phyloP scores from a whole-genome alignment of 2,888 invertebrate genomes.

The Serrognathus titanus region DNA sequence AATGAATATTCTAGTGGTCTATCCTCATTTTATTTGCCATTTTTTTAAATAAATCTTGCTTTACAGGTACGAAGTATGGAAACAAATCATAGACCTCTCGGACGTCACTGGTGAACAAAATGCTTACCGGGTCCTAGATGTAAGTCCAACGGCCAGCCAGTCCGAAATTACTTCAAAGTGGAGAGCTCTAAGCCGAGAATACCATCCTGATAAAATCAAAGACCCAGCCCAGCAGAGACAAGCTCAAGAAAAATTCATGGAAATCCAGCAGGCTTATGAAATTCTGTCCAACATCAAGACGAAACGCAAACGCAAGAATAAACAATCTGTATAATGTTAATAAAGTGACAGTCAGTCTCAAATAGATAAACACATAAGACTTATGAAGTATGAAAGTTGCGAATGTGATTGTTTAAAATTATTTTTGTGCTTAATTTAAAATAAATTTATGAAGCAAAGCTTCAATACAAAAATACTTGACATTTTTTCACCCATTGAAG shows the following conservation, averaged over 20 bases:
- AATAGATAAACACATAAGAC: too few relatives aligned
- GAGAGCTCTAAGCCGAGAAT: slow-evolving; percentile 76
- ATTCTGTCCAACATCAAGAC: slow-evolving; percentile 80
- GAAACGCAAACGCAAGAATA: slow-evolving; percentile 70
- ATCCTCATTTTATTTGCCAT: background rate
- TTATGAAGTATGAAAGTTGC: too few relatives aligned
- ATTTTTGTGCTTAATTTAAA: too few relatives aligned
- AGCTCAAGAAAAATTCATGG: slow-evolving; percentile 86
- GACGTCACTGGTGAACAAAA: slow-evolving; percentile 91
- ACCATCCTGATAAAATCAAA: slow-evolving; percentile 90
- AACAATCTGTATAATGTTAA: slow-evolving; percentile 52
- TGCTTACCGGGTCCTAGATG: slow-evolving; percentile 77
- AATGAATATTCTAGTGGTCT: too few relatives aligned
- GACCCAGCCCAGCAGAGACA: slow-evolving; percentile 62
- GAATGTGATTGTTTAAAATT: too few relatives aligned
- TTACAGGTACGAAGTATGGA: slow-evolving; percentile 68
- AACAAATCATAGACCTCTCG: slow-evolving; percentile 77
- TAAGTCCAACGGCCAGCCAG: slow-evolving; percentile 78
- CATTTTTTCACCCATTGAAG: too few relatives aligned
- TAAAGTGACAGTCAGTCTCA: too few relatives aligned
- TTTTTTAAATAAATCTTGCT: slow-evolving; percentile 25
- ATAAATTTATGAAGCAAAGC: too few relatives aligned
- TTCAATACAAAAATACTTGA: too few relatives aligned
- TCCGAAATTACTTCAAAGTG: slow-evolving; percentile 81
- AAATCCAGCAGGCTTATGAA: slow-evolving; percentile 90